Evolutionary conservation across 2,888 invertebrate species (phyloP), one percentile per base, ranked within the genome.

Genomic region (Apamea epomidion): DNA sequence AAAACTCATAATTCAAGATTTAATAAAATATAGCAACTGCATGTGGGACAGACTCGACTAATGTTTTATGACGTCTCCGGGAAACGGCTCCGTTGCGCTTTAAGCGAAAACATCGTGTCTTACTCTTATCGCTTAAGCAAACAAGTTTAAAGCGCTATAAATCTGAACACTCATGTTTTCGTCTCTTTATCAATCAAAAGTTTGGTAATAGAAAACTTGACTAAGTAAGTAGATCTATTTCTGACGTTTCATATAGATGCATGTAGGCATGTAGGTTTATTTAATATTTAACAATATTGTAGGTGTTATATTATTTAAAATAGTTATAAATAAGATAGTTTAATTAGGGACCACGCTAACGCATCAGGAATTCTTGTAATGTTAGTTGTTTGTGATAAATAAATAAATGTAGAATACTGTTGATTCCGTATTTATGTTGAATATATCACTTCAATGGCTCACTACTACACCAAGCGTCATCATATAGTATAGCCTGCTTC

Each of bases 21-120:
- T 68, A 76, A 68, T 83, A 51, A 74, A 72, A 71, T 70, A 48
- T 58, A 32, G 32, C 0, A 82, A 60, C 75, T 87, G 75, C 73
- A 85, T 83, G 73, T 78, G 62, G 78, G 78, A 78, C 78, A 84
- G 67, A 76, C 65, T 58, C n/a, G 29, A 45, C 58, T 70, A 67
- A 67, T 78, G 58, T 62, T 87, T 87, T 87, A 85, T 78, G 54
- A 73, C 48, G 25, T 73, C 69, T n/a, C 37, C 25, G 21, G 51
- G n/a, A 78, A 74, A 42, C 64, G 29, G 16, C 18, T 25, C 79
- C 68, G 62, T 78, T 60, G 75, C 73, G 68, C 84, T 73, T 77
- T 70, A 76, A 78, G 37, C 60, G 79, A 74, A 72, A 85, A 84
- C 79, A 80, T 74, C 71, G 74, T 71, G 67, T 74, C 75, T 25